Percentiles rank a stretch among this genome's conserved stretches.
Evolutionary conservation across 2,888 invertebrate species (phyloP).

Genomic region (Trisateles emortualis): DNA sequence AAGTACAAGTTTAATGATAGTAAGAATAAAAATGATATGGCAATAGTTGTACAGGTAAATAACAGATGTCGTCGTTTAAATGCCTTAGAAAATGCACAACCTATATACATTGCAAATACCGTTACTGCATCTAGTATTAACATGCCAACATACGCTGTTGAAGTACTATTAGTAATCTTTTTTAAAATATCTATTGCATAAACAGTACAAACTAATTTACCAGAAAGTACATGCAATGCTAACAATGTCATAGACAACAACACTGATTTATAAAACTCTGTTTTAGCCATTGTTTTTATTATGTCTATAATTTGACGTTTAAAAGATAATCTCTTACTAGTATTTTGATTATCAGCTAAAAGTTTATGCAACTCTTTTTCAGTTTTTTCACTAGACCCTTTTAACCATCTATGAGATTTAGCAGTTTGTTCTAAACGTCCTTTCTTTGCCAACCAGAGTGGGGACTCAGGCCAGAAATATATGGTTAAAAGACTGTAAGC

Average conservation of each 20-base stretch:
- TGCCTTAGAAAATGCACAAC: constrained; percentile 42
- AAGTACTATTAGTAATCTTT: constrained; percentile 47
- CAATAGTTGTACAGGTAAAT: constrained; percentile 37
- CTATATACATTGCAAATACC: constrained; percentile 50
- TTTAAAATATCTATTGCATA: constrained; percentile 56
- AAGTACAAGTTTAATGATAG: constrained; percentile 11
- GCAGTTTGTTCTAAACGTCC: constrained; percentile 27
- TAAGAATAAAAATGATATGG: constrained; percentile 29
- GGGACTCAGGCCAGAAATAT: constrained; percentile 50
- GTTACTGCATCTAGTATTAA: constrained; percentile 55
- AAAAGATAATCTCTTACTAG: background rate
- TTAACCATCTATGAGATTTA: constrained; percentile 43
- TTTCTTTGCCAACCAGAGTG: constrained; percentile 44
- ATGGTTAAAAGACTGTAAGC: constrained; percentile 32
- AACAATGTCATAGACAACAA: constrained; percentile 38
- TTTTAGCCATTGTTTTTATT: background rate
- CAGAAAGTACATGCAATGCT: constrained; percentile 52
- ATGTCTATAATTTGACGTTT: background rate
- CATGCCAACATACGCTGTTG: constrained; percentile 49
- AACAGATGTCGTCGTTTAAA: constrained; percentile 45
- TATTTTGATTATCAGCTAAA: constrained; percentile 1
- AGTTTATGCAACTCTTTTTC: constrained; percentile 33
- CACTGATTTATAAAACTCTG: constrained; percentile 51
- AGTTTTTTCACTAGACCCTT: constrained; percentile 32
- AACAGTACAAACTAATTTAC: constrained; percentile 51